phyloP scores from a whole-genome alignment of 2,797 vertebrate species.

The Mastacembelus armatus region DNA sequence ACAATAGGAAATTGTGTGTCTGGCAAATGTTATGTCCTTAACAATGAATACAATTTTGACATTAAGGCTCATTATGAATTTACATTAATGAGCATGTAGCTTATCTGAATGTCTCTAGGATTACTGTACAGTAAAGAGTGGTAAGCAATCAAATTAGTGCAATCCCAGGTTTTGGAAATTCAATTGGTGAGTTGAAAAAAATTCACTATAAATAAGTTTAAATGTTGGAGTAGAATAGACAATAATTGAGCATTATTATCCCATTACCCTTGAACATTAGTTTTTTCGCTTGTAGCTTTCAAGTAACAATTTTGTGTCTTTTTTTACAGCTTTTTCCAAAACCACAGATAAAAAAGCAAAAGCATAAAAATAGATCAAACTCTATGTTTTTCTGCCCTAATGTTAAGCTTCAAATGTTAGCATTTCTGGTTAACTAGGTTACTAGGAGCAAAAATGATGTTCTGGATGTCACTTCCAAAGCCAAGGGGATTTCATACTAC shows the following conservation, averaged over 20 bases:
- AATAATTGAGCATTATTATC: background rate
- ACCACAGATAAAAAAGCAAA: no score
- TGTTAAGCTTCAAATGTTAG: no score
- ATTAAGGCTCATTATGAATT: background rate
- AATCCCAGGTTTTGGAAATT: background rate
- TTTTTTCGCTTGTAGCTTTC: no score
- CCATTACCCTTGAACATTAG: background rate
- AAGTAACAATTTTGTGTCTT: no score
- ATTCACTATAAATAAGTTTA: background rate
- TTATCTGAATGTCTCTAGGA: background rate
- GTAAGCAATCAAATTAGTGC: slow-evolving; percentile 1
- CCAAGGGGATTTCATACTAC: no score
- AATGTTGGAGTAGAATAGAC: slow-evolving; percentile 2
- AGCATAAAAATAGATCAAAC: no score
- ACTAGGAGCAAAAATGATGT: no score
- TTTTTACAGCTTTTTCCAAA: no score
- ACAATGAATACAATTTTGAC: slow-evolving; percentile 9
- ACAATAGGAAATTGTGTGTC: background rate
- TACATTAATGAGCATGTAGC: background rate
- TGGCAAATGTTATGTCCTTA: background rate
- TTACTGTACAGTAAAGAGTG: background rate
- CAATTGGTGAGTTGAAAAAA: background rate
- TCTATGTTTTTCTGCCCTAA: no score
- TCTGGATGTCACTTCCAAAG: no score
- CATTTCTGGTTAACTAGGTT: no score